Evolutionary conservation across 2,113 vertebrate genomes (phyloP).

Genomic region (Procapra przewalskii): DNA sequence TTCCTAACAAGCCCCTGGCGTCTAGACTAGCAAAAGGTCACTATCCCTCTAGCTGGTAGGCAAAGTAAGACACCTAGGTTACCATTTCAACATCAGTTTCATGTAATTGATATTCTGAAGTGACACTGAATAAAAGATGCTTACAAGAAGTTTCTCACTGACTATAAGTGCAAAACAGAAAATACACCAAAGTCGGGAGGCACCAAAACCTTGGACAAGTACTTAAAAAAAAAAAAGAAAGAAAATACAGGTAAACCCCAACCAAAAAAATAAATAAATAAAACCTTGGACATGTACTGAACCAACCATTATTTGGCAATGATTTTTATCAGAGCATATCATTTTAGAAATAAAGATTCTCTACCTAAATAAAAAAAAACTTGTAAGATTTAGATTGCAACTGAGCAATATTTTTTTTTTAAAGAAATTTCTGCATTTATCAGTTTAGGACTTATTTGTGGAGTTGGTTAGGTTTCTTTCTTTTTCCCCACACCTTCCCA

Average conservation of each 20-base stretch:
- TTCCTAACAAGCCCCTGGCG: not conserved
- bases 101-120: not conserved
- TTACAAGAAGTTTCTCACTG: not conserved
- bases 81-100: not conserved
- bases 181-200: not conserved
- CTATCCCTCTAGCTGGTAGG: not conserved
- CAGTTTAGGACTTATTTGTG: not conserved
- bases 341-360: slow-evolving; percentile 5
- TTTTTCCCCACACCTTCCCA: not conserved
- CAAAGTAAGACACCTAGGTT: not conserved
- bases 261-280: too few species aligned
- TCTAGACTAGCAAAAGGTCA: not conserved
- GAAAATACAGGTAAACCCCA: too few species aligned
- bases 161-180: not conserved
- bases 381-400: not conserved
- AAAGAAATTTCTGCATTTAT: not conserved
- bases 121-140: not conserved
- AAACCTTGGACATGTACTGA: not conserved
- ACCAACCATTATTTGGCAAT: not conserved
- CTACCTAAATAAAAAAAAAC: not conserved
- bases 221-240: too few species aligned
- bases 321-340: not conserved
- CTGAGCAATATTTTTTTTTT: not conserved
- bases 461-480: not conserved
- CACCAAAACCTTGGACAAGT: not conserved